Evolutionary conservation across 2,888 invertebrate genomes (phyloP).

Genomic region (Eupithecia abbreviata): DNA sequence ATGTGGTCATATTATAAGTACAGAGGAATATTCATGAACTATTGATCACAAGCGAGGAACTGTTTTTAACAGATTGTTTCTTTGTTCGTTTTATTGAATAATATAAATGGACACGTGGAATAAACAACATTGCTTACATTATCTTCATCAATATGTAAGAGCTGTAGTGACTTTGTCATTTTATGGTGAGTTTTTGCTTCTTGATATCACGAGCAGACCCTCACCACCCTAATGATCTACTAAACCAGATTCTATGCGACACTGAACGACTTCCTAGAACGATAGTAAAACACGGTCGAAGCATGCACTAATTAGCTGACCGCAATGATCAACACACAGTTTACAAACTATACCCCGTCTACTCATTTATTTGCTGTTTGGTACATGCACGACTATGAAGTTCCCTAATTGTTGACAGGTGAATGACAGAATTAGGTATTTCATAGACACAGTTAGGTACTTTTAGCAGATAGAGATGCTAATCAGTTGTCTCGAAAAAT

Average conservation of each 20-base stretch:
- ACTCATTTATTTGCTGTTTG: too few relatives aligned
- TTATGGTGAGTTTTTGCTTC: neutral
- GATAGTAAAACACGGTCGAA: slow-evolving; percentile 18
- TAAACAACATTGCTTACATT: neutral
- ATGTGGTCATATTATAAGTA: neutral
- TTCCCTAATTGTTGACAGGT: too few relatives aligned
- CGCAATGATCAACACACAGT: neutral
- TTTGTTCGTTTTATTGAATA: neutral
- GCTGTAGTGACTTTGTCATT: neutral
- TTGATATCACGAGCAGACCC: slow-evolving; percentile 8
- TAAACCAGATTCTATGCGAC: slow-evolving; percentile 15
- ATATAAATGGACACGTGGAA: neutral
- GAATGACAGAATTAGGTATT: too few relatives aligned
- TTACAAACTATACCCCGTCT: neutral
- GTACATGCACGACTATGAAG: too few relatives aligned
- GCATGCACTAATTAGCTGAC: slow-evolving; percentile 16
- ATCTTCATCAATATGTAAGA: neutral
- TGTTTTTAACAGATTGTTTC: neutral
- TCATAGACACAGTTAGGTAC: too few relatives aligned
- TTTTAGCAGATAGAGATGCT: too few relatives aligned
- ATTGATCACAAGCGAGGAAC: neutral
- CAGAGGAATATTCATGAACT: neutral
- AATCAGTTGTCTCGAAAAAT: too few relatives aligned
- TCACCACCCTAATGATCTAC: slow-evolving; percentile 3
- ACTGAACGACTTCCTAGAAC: slow-evolving; percentile 25